phyloP scores from a whole-genome alignment of 2,113 vertebrate species.

The Orientallactaga bullata region DNA sequence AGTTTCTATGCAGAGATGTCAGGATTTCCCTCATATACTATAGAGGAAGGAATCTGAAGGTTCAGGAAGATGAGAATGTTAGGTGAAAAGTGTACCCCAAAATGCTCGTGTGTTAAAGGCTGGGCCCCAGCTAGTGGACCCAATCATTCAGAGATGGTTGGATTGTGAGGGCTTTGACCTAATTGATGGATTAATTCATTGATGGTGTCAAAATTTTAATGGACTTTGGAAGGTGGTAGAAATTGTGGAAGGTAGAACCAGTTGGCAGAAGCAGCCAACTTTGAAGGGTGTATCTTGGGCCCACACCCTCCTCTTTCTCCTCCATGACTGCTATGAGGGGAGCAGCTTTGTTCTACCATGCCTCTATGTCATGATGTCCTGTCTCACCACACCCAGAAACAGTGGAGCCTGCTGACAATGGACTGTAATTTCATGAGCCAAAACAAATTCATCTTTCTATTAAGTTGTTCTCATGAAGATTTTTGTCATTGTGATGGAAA shows the following conservation, averaged over 20 bases:
- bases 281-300: background rate
- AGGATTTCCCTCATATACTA: background rate
- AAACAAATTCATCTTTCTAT: too few species aligned
- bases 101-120: background rate
- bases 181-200: background rate
- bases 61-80: slow-evolving; percentile 9
- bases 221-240: background rate
- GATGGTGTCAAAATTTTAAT: background rate
- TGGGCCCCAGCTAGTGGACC: background rate
- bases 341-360: background rate
- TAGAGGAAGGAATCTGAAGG: slow-evolving; percentile 18
- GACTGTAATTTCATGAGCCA: background rate
- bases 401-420: background rate
- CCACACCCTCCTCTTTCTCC: background rate
- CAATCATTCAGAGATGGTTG: background rate
- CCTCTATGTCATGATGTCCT: background rate
- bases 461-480: background rate
- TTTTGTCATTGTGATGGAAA: background rate
- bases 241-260: background rate
- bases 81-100: background rate
- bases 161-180: background rate
- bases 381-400: background rate
- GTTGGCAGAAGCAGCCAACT: background rate
- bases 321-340: background rate
- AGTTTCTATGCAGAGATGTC: background rate